Evolutionary conservation across 2,797 vertebrate genomes (phyloP).

Genomic region (Sebastes variabilis): DNA sequence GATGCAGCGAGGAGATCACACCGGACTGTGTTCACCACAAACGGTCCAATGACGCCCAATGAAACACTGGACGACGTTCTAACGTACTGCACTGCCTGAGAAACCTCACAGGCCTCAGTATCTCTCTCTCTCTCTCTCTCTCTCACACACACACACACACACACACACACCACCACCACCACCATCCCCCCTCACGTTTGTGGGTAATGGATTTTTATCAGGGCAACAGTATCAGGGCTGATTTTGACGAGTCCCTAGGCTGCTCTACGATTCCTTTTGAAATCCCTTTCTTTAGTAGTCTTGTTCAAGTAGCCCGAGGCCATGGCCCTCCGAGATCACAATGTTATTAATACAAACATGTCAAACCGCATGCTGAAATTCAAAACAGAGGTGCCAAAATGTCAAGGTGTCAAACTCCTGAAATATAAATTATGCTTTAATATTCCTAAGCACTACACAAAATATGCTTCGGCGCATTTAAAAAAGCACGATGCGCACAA

Average conservation of each 20-base stretch:
- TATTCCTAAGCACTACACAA: slow-evolving; percentile 82
- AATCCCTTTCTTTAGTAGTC: slow-evolving; percentile 86
- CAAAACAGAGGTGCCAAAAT: slow-evolving; percentile 86
- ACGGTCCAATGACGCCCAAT: slow-evolving; percentile 4
- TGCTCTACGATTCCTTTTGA: slow-evolving; percentile 89
- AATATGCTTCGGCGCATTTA: slow-evolving; percentile 73
- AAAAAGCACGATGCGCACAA: slow-evolving; percentile 61
- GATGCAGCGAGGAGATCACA: slow-evolving; percentile 14
- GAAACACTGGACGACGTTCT: background rate
- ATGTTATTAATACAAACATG: slow-evolving; percentile 89
- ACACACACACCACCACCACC: slow-evolving; percentile 35
- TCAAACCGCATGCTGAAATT: slow-evolving; percentile 86
- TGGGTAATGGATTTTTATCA: slow-evolving; percentile 87
- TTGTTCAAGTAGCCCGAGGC: slow-evolving; percentile 85
- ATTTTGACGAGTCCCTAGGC: slow-evolving; percentile 85
- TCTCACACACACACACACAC: slow-evolving; percentile 23
- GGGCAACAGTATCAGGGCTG: slow-evolving; percentile 83
- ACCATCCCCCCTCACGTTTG: slow-evolving; percentile 73
- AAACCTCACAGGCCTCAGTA: slow-evolving; percentile 20
- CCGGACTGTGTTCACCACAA: background rate
- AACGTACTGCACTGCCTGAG: slow-evolving; percentile 17
- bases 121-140: background rate
- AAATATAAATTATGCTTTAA: slow-evolving; percentile 86
- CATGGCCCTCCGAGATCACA: slow-evolving; percentile 88
- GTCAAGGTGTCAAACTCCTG: slow-evolving; percentile 86